A percentile compares a stretch with the other conserved stretches of the same genome.
Evolutionary conservation across 2,797 vertebrate species (phyloP).

Genomic region (Peromyscus aztecus): DNA sequence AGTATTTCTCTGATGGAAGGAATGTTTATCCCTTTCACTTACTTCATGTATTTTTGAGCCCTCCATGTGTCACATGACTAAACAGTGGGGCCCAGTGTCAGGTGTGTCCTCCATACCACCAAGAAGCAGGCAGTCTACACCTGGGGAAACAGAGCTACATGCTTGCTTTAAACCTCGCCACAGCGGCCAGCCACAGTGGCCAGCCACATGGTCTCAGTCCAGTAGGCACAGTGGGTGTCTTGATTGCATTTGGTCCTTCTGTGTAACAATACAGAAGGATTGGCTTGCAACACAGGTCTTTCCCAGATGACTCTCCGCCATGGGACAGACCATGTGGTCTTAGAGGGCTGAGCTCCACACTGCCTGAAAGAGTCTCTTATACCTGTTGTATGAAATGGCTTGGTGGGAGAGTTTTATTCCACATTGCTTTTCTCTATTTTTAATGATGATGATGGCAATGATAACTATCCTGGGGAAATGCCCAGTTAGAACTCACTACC

Average conservation of each 20-base stretch:
- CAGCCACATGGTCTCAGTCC: not conserved
- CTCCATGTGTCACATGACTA: not conserved
- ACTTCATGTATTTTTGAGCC: not conserved
- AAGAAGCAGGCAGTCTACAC: not conserved
- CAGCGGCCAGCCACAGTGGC: not conserved
- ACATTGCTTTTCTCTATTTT: slow-evolving; percentile 48
- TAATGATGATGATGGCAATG: slow-evolving; percentile 5
- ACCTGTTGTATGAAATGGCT: slow-evolving; percentile 64
- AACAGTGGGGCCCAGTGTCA: not conserved
- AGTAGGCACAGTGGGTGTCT: not conserved
- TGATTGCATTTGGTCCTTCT: not conserved
- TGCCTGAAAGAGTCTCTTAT: slow-evolving; percentile 25
- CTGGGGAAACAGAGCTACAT: not conserved
- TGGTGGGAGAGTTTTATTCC: slow-evolving; percentile 62
- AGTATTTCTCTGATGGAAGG: not conserved
- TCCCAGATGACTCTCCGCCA: not conserved
- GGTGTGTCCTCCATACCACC: no score
- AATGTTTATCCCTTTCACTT: not conserved
- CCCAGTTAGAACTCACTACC: slow-evolving; percentile 61
- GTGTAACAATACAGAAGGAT: not conserved
- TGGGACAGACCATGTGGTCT: not conserved
- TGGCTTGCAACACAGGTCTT: not conserved
- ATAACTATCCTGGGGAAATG: slow-evolving; percentile 68
- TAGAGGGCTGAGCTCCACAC: not conserved
- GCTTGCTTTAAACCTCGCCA: not conserved